Base-by-base conservation (phyloP, 2,888 invertebrate species). In the Halictus quadricinctus region DNA sequence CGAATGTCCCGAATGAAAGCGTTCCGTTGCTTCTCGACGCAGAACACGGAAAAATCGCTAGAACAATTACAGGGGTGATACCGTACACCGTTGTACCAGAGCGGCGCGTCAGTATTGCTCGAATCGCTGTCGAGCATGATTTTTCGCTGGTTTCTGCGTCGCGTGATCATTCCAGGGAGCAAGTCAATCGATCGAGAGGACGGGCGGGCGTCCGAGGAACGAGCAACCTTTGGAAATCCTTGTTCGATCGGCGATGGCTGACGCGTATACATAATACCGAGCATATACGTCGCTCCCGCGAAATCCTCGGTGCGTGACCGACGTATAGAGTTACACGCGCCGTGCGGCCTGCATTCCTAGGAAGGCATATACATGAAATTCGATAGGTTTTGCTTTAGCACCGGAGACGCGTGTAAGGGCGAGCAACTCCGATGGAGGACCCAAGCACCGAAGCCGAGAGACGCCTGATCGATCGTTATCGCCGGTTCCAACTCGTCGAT, bases 261-360 rank as follows among this genome's bases (percentile, higher is more conserved):
- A 81, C 78, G 80, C 74, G 76, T 85, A 78, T 81, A 84, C 84
- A 89, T 89, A 89, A 89, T 86, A 83, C 86, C 72, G 70, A 58
- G 81, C 80, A 81, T 80, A 82, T 79, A 79, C 70, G 79, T 77
- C 87, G 85, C 76, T 74, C 76, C 80, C 69, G 87, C 81, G 87
- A 85, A 86, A 86, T 88, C 91, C 81, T 80, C 86, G 84, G 87
- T 91, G 91, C 92, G 92, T 92, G 92, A 92, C 88, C 88, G 89
- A 86, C 89, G 92, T 91, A 91, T 92, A 91, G 91, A 91, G 92
- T 92, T 92, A 91, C 92, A 87, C 86, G 87, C 79, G 87, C 86
- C 88, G 85, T 78, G 69, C 87, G 88, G 88, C 80, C 86, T 80
- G 88, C 92, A 93, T 92, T 92, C 92, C 91, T 88, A 88, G 89